Evolutionary conservation across 2,113 vertebrate genomes (phyloP).

Genomic region (Thalassoma bifasciatum): DNA sequence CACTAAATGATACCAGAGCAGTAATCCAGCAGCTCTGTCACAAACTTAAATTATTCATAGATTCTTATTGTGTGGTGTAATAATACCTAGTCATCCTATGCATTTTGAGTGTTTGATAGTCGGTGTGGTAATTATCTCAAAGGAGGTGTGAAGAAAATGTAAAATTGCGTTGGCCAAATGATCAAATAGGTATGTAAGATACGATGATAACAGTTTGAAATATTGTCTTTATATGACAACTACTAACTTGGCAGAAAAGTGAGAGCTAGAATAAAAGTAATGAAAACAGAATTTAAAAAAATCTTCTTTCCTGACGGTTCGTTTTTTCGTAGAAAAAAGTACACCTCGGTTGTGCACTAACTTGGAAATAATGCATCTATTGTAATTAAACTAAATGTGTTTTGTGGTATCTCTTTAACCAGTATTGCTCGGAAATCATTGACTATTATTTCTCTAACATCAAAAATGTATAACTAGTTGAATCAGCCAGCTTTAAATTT

Average conservation of each 20-base stretch:
- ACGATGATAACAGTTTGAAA: slow-evolving; percentile 5
- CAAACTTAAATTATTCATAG: slow-evolving; percentile 75
- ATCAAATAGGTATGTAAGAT: neutral
- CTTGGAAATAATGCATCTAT: neutral
- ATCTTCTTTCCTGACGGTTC: neutral
- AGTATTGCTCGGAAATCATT: neutral
- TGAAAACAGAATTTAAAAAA: too few relatives aligned
- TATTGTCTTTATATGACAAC: slow-evolving; percentile 19
- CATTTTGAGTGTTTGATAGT: slow-evolving; percentile 54
- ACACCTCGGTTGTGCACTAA: neutral
- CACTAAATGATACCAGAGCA: slow-evolving; percentile 57
- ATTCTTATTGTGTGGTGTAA: slow-evolving; percentile 72
- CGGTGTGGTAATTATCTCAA: slow-evolving; percentile 31
- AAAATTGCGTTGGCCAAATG: neutral
- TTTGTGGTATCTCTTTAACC: neutral
- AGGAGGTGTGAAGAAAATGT: slow-evolving; percentile 24
- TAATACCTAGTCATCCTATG: slow-evolving; percentile 61
- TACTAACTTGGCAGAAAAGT: slow-evolving; percentile 5
- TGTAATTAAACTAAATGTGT: neutral
- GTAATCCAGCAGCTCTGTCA: slow-evolving; percentile 46
- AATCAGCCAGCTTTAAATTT: neutral
- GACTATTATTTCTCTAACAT: neutral
- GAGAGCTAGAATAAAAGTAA: neutral
- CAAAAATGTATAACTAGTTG: neutral
- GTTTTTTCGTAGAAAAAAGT: neutral